Evolutionary conservation across 2,888 invertebrate genomes (phyloP), one percentile per base, ranked within the genome.

Genomic region (Amphiduros pacificus): DNA sequence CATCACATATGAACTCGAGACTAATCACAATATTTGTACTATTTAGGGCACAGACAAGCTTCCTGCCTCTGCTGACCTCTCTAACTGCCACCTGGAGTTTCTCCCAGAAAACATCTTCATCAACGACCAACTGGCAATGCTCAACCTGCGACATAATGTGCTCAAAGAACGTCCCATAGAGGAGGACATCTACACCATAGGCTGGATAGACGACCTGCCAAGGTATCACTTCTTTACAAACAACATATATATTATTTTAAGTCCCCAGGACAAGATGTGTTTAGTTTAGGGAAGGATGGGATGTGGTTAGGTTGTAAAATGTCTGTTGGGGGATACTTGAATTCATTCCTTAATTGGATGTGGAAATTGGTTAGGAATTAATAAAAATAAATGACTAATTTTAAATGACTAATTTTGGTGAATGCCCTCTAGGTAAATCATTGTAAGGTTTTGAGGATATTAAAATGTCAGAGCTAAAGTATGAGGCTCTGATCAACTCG

Each of bases 171-270:
- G 82, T 20, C 81, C 81, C 2, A 73, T 77, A 5, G 80, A 79
- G 52, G 81, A 82, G 60, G 81, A 81, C 58, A 77, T 78, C 62
- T 79, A 79, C 66, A 79, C 77, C 54, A 82, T 76, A 28, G 84
- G 84, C 31, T 84, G 82, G 81, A 71, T 84, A 20, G 84, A 84
- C 69, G 84, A 84, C 67, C 73, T 84, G 28, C 77, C 78, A 6
- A 77, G 78, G 78, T 77, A 67, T 17, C 36, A 36, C 17, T 36
- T 36, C 36, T 36, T 36, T 36, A 36, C 36, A 14, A 14, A 14
- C 9, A 17, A 36, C 36, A 36, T 36, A 14, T n/a, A n/a, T n/a
- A n/a, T n/a, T n/a, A n/a, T n/a, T n/a, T n/a, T n/a, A n/a, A n/a
- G n/a, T n/a, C n/a, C n/a, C n/a, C n/a, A n/a, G n/a, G n/a, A n/a